These are phyloP conservation scores for Rhopalosiphum maidis DNA, from an alignment of 1,140 invertebrate genomes.

Conservation along the genomic window DNA sequence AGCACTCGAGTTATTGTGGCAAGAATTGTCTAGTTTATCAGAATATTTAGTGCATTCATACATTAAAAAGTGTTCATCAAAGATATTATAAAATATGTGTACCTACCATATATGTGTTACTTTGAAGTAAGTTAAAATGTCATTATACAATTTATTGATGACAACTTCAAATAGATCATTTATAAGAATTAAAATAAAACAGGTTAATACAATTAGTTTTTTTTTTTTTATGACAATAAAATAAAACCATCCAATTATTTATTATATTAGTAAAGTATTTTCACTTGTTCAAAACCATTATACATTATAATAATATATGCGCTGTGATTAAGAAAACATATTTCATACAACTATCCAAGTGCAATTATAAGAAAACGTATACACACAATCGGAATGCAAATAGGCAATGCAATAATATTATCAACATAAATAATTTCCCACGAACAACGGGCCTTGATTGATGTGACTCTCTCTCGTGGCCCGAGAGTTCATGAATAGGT, in stretches of 20 bases:
- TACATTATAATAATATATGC: background rate
- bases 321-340: background rate
- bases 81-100: background rate
- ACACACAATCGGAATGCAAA: background rate
- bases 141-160: background rate
- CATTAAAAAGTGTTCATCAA: background rate
- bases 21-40: background rate
- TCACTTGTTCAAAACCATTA: background rate
- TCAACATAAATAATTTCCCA: conserved; percentile 20
- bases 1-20: background rate
- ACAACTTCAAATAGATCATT: background rate
- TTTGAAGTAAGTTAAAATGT: background rate
- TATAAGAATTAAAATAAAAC: background rate
- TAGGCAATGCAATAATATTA: background rate
- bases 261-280: background rate
- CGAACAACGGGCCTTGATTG: conserved; percentile 31
- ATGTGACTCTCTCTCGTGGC: conserved; percentile 9
- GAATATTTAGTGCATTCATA: background rate
- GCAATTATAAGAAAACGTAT: background rate
- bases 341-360: background rate
- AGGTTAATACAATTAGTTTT: background rate
- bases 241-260: background rate
- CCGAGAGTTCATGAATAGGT: background rate
- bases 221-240: background rate
- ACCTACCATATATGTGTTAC: background rate